phyloP scores from a whole-genome alignment of 1,140 invertebrate genomes.

The Anastatus disparis region DNA sequence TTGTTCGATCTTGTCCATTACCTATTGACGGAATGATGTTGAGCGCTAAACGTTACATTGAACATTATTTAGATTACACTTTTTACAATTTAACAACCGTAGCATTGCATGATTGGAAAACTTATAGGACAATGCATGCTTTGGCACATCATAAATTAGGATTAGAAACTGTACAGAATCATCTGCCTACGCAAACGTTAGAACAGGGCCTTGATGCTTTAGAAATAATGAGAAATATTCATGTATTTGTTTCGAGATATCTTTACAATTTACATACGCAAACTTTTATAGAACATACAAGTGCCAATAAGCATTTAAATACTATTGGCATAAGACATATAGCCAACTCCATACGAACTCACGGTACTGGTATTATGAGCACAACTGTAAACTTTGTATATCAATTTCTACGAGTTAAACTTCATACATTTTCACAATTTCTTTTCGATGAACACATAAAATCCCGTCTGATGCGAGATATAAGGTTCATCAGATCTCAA shows the following conservation, averaged over 20 bases:
- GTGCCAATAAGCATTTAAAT: constrained; percentile 94
- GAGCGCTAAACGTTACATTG: constrained; percentile 61
- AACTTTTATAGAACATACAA: constrained; percentile 92
- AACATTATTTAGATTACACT: constrained; percentile 92
- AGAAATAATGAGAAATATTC: constrained; percentile 97
- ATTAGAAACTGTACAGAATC: constrained; percentile 85
- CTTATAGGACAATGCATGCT: constrained; percentile 90
- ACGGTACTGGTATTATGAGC: constrained; percentile 97
- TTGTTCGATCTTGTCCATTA: constrained; percentile 51
- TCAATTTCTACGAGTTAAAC: constrained; percentile 94
- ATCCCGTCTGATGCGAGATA: constrained; percentile 91
- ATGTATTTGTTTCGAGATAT: constrained; percentile 94
- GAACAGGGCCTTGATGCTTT: constrained; percentile 98
- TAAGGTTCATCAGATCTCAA: constrained; percentile 71
- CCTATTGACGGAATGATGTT: constrained; percentile 53
- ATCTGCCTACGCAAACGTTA: constrained; percentile 94
- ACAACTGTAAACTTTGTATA: constrained; percentile 98
- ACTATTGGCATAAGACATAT: constrained; percentile 96
- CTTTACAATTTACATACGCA: constrained; percentile 98
- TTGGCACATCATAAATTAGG: constrained; percentile 89
- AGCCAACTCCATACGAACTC: constrained; percentile 97
- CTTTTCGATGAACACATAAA: constrained; percentile 99
- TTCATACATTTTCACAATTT: constrained; percentile 96
- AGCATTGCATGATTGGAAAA: constrained; percentile 97
- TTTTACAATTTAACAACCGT: constrained; percentile 99